A percentile compares a stretch with the other conserved stretches of the same genome.
phyloP scores from a whole-genome alignment of 2,888 invertebrate species.

The Diaperis boleti region DNA sequence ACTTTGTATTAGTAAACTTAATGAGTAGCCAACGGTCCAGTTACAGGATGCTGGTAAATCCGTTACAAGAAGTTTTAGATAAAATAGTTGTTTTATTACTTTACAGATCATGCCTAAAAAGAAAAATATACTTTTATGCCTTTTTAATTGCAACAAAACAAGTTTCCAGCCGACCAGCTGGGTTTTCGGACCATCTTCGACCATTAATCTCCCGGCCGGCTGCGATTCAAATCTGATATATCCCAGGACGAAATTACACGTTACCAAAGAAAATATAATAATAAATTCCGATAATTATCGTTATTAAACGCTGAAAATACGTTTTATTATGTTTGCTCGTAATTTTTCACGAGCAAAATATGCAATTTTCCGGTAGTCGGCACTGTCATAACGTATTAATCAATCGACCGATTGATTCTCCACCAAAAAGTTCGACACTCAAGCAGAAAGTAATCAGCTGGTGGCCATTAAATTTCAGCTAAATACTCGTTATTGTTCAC shows the following conservation, averaged over 20 bases:
- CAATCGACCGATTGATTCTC: slow-evolving; percentile 49
- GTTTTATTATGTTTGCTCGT: slow-evolving; percentile 67
- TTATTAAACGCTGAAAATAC: slow-evolving; percentile 66
- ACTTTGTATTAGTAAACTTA: slow-evolving; percentile 11
- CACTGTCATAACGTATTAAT: slow-evolving; percentile 64
- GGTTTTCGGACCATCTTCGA: slow-evolving; percentile 45
- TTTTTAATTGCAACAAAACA: slow-evolving; percentile 62
- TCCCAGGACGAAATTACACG: slow-evolving; percentile 64
- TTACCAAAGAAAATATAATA: slow-evolving; percentile 65
- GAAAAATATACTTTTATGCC: slow-evolving; percentile 56
- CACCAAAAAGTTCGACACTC: background rate
- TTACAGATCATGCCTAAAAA: slow-evolving; percentile 50
- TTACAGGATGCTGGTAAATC: slow-evolving; percentile 31
- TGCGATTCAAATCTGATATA: slow-evolving; percentile 61
- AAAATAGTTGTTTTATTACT: slow-evolving; percentile 55
- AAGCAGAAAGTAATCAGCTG: background rate
- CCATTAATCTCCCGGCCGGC: slow-evolving; percentile 51
- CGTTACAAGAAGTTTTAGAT: slow-evolving; percentile 44
- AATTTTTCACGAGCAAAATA: slow-evolving; percentile 66
- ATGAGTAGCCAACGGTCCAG: slow-evolving; percentile 14
- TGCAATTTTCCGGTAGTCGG: slow-evolving; percentile 68
- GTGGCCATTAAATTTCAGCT: background rate
- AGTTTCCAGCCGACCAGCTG: slow-evolving; percentile 53
- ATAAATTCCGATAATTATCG: slow-evolving; percentile 68
- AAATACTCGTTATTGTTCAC: too few species aligned